phyloP scores from a whole-genome alignment of 2,797 vertebrate species.

The Anas acuta region DNA sequence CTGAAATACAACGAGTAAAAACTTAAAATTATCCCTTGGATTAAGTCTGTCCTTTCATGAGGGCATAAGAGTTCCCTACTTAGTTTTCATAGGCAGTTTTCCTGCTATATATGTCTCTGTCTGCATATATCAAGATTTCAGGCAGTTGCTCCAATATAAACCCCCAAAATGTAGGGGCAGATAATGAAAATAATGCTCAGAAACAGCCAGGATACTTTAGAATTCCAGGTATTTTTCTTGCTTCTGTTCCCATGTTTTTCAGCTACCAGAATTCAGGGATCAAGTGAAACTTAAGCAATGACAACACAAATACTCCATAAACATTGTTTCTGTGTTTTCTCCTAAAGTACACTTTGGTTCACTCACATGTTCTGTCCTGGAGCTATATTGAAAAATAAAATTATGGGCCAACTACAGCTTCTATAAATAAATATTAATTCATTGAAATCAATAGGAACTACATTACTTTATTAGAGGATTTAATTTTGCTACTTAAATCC shows the following conservation, averaged over 20 bases:
- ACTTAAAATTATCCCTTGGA: background rate
- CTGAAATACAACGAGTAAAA: conserved; percentile 4
- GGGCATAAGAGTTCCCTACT: background rate
- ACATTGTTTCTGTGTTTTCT: background rate
- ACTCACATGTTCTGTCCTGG: rapidly evolving
- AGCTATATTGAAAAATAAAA: background rate
- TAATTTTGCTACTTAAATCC: background rate
- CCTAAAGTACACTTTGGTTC: background rate
- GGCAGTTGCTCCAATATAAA: background rate
- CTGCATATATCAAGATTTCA: background rate
- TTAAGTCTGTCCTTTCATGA: background rate
- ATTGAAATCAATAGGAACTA: background rate
- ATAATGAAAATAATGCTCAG: background rate
- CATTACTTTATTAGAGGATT: background rate
- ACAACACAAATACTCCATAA: background rate
- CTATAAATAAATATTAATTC: background rate
- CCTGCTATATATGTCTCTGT: background rate
- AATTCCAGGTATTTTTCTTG: background rate
- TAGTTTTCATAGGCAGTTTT: background rate
- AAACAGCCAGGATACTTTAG: background rate
- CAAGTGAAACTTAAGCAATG: background rate
- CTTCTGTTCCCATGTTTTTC: background rate
- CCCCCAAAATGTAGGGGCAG: background rate
- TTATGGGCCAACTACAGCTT: background rate
- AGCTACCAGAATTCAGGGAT: background rate